Base-by-base conservation (phyloP, 2,113 vertebrate species). In the Datnioides undecimradiatus region DNA sequence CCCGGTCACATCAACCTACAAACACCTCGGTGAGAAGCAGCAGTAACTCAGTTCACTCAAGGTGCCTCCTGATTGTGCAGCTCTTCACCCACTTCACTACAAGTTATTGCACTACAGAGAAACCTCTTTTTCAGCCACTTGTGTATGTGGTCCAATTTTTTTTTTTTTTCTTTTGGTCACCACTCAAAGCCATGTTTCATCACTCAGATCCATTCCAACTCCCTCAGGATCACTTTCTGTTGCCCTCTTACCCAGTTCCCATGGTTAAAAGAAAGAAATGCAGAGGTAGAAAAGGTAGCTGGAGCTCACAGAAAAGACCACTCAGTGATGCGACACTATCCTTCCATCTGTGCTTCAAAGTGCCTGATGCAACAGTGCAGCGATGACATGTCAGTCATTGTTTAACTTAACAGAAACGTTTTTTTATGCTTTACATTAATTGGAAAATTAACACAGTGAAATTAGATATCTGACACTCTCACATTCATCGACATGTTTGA, bases 151-250 rank as follows among this genome's bases (percentile, higher is more conserved):
- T 45, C 21, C 57, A 2, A n/a, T 5, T 69, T 57, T 36, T 14
- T 49, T n/a, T 62, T 5, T 69, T 57, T 36, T 14, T 49, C 14
- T 62, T 25, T n/a, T 19, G n/a, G 34, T 63, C 31, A 45, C 63
- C 29, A 48, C 33, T 48, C 51, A 31, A 21, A 81, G 48, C 33
- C 40, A 34, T 51, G 68, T 74, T 79, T 82, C 51, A 75, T 72
- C 52, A 75, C 38, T 59, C 27, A 40, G 43, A 57, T 60, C 57
- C 41, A 48, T 64, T 27, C 17, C 5, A 11, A 31, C 71, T 60
- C 38, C 48, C 41, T 54, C 29, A 51, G 31, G 65, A 41, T 41
- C 38, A 55, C 65, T 48, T 27, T 60, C 48, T 25, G 52, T 23
- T 62, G 70, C 40, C 36, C 55, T 69, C 36, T 75, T 19, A 46